Evolutionary conservation across 1,140 invertebrate species (phyloP).

Genomic region (Araneus ventricosus): DNA sequence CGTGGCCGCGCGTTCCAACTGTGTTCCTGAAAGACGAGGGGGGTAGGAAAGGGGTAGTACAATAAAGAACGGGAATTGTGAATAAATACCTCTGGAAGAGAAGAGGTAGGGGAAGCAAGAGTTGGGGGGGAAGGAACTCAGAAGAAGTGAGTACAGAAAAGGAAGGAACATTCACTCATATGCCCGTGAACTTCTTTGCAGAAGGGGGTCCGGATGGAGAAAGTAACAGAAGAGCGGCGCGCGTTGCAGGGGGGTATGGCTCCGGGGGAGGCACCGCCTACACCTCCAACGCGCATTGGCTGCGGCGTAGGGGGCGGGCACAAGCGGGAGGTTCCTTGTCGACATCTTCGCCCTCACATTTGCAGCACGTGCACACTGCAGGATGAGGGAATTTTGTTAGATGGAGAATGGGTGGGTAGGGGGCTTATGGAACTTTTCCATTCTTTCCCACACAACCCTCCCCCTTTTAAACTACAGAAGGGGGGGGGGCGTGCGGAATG

Average conservation of each 20-base stretch:
- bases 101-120: background rate
- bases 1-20: background rate
- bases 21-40: background rate
- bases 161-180: background rate
- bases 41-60: background rate
- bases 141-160: slow-evolving; percentile 3
- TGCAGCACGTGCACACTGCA: slow-evolving; percentile 44
- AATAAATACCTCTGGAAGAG: slow-evolving; percentile 37
- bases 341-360: slow-evolving; percentile 26
- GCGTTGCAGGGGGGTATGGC: background rate
- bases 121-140: background rate
- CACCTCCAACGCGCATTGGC: slow-evolving; percentile 48
- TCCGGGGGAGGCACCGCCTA: slow-evolving; percentile 47
- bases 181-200: background rate
- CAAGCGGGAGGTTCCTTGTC: slow-evolving; percentile 9
- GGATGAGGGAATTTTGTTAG: slow-evolving; percentile 38
- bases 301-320: background rate
- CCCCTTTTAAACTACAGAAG: slow-evolving; percentile 57
- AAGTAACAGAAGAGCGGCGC: slow-evolving; percentile 63
- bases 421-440: slow-evolving; percentile 69
- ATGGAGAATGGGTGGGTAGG: background rate
- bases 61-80: slow-evolving; percentile 57
- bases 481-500: background rate
- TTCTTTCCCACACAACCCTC: slow-evolving; percentile 22
- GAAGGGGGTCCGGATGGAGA: slow-evolving; percentile 39